These are phyloP conservation scores for Cettia cetti DNA, from an alignment of 2,113 vertebrate genomes.

Conservation along the genomic window DNA sequence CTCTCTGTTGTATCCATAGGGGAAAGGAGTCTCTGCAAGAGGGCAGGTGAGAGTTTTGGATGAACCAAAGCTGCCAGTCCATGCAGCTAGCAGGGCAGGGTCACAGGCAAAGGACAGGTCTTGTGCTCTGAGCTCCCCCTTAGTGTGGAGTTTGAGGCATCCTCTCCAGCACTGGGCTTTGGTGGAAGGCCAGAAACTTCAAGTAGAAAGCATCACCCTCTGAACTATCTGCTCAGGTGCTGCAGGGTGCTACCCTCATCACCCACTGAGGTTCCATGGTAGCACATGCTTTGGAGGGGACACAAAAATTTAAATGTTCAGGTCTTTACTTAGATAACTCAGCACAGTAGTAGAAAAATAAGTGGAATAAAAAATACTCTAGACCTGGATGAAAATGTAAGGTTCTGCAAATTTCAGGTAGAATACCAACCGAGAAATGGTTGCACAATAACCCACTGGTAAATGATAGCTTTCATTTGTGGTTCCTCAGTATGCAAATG, in stretches of 20 bases:
- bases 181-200: not conserved
- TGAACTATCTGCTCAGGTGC: not conserved
- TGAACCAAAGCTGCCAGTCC: not conserved
- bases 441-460: not conserved
- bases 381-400: not conserved
- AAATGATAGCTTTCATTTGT: constrained; percentile 8
- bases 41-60: not conserved
- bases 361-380: not conserved
- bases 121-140: not conserved
- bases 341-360: not conserved
- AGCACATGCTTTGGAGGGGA: not conserved
- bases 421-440: not conserved
- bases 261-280: not conserved
- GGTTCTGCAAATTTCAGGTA: not conserved
- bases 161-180: not conserved
- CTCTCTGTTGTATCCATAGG: not conserved
- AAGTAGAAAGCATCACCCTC: not conserved
- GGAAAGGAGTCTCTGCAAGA: not conserved
- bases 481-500: not conserved
- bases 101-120: not conserved
- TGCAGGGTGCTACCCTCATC: not conserved
- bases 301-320: not conserved
- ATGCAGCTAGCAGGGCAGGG: not conserved
- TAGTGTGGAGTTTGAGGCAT: rapidly evolving
- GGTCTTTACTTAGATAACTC: not conserved